Conservation (phyloP, 2,888 invertebrate genomes). For the Aleiodes testaceus region DNA sequence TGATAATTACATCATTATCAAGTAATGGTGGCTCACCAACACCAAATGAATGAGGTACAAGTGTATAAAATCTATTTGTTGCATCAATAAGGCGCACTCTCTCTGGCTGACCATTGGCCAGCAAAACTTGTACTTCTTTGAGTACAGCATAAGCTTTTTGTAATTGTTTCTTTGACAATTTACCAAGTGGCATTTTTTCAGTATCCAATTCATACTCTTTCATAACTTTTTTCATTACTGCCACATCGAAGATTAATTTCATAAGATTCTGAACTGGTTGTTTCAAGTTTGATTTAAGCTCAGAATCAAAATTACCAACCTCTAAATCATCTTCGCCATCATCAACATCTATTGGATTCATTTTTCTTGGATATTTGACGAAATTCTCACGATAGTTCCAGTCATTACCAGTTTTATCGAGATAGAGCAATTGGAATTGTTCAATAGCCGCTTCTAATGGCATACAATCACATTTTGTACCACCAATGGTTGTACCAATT, state of each 20-base stretch:
- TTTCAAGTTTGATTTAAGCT: slow-evolving; percentile 82
- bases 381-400: slow-evolving; percentile 83
- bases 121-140: slow-evolving; percentile 78
- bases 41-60: slow-evolving; percentile 97
- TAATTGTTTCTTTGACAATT: slow-evolving; percentile 92
- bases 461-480: slow-evolving; percentile 77
- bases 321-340: slow-evolving; percentile 79
- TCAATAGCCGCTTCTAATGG: slow-evolving; percentile 76
- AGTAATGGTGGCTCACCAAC: slow-evolving; percentile 86
- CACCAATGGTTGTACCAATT: slow-evolving; percentile 95
- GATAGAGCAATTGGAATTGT: slow-evolving; percentile 78
- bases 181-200: slow-evolving; percentile 98
- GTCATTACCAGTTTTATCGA: slow-evolving; percentile 88
- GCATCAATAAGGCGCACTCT: slow-evolving; percentile 82
- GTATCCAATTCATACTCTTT: slow-evolving; percentile 96
- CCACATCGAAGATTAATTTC: slow-evolving; percentile 90
- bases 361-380: slow-evolving; percentile 80
- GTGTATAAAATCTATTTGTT: slow-evolving; percentile 94
- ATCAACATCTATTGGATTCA: slow-evolving; percentile 93
- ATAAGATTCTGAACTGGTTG: slow-evolving; percentile 88
- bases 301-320: slow-evolving; percentile 70
- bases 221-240: slow-evolving; percentile 93
- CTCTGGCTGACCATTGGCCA: slow-evolving; percentile 74
- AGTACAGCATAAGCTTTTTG: slow-evolving; percentile 89
- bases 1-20: slow-evolving; percentile 84